Base-by-base conservation (phyloP, 2,797 vertebrate species). In the Anabas testudineus region DNA sequence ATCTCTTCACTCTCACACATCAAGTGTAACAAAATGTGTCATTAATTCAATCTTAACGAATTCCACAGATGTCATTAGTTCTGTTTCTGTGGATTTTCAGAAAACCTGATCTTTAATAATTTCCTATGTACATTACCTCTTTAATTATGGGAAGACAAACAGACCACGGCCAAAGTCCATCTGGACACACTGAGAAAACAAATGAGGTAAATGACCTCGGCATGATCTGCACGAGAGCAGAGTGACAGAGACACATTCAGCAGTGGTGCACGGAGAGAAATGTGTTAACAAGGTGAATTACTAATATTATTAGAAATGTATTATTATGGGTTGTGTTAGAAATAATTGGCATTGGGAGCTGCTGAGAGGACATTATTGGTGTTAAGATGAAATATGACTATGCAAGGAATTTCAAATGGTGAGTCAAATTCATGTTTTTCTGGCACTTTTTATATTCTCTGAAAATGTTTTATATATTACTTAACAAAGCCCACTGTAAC, bases 91-190 rank as follows among this genome's bases (percentile, higher is more conserved):
- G 42, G 37, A 13, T 22, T 7, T 19, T 14, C 3, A 2, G 26
- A 8, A 4, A 34, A 53, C 19, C 10, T 0, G 16, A 63, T 2
- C 10, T 59, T 57, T 36, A 39, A 42, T 22, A 26, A 32, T 14
- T 26, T n/a, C 28, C 55, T 26, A 12, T 2, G 5, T 9, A 16
- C 10, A 47, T 18, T 13, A 6, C 3, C 16, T 62, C 18, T 76
- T 43, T 46, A 56, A 70, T 76, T 45, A 51, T 30, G 10, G 28
- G 39, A 60, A 19, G 48, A 55, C 73, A 88, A 86, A 86, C 71
- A 82, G 26, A 52, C 4, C 2, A 8, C 12, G 88, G 39, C 6
- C 83, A 87, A 92, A 91, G 91, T 91, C 84, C 91, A 75, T 6
- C 41, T 37, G 68, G 39, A 51, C 32, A 32, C 28, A 5, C 49